Conservation (phyloP, 2,888 invertebrate species). For the Cheilosia pagana region DNA sequence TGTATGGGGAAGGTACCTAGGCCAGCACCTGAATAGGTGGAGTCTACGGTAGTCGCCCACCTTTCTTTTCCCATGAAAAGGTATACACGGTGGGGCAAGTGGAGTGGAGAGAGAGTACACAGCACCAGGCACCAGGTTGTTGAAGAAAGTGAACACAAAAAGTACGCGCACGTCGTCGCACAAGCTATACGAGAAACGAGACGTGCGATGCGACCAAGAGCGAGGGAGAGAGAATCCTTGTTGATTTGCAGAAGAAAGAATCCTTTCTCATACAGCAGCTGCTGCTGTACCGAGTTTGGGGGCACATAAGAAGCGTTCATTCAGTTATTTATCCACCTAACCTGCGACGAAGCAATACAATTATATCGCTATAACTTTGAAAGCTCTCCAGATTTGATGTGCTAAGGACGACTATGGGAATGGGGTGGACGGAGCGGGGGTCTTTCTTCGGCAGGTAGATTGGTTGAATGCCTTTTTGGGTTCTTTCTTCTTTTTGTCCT, state of each 20-base stretch:
- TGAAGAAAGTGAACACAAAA: constrained; percentile 73
- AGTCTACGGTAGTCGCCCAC: constrained; percentile 74
- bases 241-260: constrained; percentile 72
- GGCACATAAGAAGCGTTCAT: constrained; percentile 69
- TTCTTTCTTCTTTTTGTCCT: constrained; percentile 38
- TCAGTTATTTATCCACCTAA: constrained; percentile 73
- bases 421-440: constrained; percentile 34
- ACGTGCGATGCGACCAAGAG: constrained; percentile 31
- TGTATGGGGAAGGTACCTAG: constrained; percentile 72
- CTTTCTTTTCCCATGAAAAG: constrained; percentile 74
- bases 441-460: constrained; percentile 82
- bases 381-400: constrained; percentile 58
- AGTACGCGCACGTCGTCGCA: constrained; percentile 75
- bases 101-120: constrained; percentile 33
- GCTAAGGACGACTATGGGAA: constrained; percentile 46
- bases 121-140: constrained; percentile 37
- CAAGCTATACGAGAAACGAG: constrained; percentile 39
- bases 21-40: constrained; percentile 75
- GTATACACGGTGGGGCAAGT: constrained; percentile 35
- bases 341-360: constrained; percentile 64
- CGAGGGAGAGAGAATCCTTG: constrained; percentile 70
- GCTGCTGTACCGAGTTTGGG: constrained; percentile 8
- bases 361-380: constrained; percentile 74
- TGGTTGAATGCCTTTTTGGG: constrained; percentile 79
- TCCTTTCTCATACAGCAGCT: constrained; percentile 50